Conservation (phyloP, 2,797 vertebrate genomes). For the Myotis myotis region DNA sequence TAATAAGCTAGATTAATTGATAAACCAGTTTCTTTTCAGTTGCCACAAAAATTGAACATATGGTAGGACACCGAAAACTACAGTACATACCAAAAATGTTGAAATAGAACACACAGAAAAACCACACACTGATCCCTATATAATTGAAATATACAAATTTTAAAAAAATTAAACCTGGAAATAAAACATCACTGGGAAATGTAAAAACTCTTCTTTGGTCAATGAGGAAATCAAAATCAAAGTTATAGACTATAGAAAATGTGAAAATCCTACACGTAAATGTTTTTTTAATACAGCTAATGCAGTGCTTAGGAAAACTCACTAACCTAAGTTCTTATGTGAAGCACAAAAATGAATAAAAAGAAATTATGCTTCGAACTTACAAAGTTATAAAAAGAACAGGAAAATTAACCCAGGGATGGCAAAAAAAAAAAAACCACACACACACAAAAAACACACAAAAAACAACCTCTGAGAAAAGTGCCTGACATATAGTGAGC, state of each 20-base stretch:
- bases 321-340: not conserved
- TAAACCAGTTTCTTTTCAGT: not conserved
- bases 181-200: not conserved
- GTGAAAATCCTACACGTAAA: not conserved
- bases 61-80: not conserved
- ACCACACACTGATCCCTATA: not conserved
- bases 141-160: not conserved
- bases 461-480: not conserved
- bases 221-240: not conserved
- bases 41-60: not conserved
- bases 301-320: not conserved
- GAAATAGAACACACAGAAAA: not conserved
- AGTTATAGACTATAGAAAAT: not conserved
- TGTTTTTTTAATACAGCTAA: not conserved
- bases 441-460: not conserved
- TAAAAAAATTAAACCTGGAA: not conserved
- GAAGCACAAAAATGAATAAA: constrained; percentile 31
- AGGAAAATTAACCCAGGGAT: not conserved
- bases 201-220: not conserved
- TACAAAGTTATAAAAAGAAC: not conserved
- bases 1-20: not conserved
- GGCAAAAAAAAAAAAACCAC: not conserved
- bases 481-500: not conserved
- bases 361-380: not conserved
- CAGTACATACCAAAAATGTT: not conserved